Percentiles rank a stretch among this genome's conserved stretches.
These are phyloP conservation scores for Trissoscelio sp. DNA, from an alignment of 2,888 invertebrate genomes.

Conservation along the genomic window DNA sequence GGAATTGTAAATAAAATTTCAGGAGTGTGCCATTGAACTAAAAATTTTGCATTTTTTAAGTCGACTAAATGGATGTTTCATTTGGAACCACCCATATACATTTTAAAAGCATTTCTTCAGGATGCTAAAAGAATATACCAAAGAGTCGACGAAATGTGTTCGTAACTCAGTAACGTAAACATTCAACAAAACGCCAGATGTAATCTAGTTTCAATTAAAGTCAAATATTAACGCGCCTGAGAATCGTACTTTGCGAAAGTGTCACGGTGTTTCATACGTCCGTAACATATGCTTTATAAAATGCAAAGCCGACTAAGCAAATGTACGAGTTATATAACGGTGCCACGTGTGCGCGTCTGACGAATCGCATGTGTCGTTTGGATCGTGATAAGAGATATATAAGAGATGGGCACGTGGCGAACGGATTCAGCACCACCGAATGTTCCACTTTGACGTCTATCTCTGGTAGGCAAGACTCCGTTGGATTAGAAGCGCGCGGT, in stretches of 20 bases:
- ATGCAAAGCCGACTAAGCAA: slow-evolving; percentile 67
- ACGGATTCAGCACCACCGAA: slow-evolving; percentile 54
- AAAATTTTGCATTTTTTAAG: too few species aligned
- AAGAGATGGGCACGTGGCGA: slow-evolving; percentile 71
- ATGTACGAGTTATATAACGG: slow-evolving; percentile 58
- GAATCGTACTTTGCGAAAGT: slow-evolving; percentile 28
- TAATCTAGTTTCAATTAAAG: slow-evolving; percentile 38
- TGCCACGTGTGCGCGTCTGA: slow-evolving; percentile 65
- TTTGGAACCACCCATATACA: too few species aligned
- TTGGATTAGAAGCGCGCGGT: slow-evolving; percentile 51
- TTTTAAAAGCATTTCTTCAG: too few species aligned
- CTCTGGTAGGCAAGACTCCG: slow-evolving; percentile 39
- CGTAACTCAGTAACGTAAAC: too few species aligned
- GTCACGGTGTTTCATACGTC: slow-evolving; percentile 37
- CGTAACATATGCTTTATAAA: slow-evolving; percentile 63
- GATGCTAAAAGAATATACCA: too few species aligned
- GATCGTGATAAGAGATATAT: slow-evolving; percentile 74
- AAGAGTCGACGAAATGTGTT: too few species aligned
- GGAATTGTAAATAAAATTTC: too few species aligned
- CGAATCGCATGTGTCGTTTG: slow-evolving; percentile 69
- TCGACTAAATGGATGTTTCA: too few species aligned
- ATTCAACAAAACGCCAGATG: background rate
- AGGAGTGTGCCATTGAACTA: too few species aligned
- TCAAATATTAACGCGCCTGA: slow-evolving; percentile 19
- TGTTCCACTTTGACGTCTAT: slow-evolving; percentile 59